Evolutionary conservation across 2,113 vertebrate genomes (phyloP), one percentile per base, ranked within the genome.

Genomic region (Mustelus asterias): DNA sequence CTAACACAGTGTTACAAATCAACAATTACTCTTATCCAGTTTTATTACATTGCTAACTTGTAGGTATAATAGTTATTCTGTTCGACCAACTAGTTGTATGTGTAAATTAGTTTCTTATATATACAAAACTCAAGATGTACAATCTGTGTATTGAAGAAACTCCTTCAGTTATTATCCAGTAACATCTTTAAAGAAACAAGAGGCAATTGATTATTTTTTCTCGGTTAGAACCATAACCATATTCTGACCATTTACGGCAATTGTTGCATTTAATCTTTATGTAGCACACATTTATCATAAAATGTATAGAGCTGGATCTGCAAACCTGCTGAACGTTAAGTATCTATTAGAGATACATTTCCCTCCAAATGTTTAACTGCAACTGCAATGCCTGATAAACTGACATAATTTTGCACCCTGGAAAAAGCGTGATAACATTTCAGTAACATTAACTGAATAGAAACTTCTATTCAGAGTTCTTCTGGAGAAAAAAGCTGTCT

Each of bases 131-230:
- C 41, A 95, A 72, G 10, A 33, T 18, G 10, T 76, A 95, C 26
- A 95, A 72, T 54, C 44, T 72, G 92, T 94, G 92, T 67, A 29
- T 20, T 44, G 22, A 94, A 94, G 92, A 69, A 94, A 26, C 60
- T n/a, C 63, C 10, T 48, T 69, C 92, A 69, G 24, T 94, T 29
- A 41, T n/a, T n/a, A 70, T 70, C 37, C 65, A 93, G 41, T 41
- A 54, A 14, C 29, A 72, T 72, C 69, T 70, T 95, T 33, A 44
- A 67, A 41, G 60, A 63, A 94, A 44, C 65, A 11, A 7, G n/a
- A 37, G 16, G 69, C 41, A 48, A 54, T 29, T 44, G 72, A 44
- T 20, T 67, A 41, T 37, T 18, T 69, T 33, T 48, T 24, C 44
- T 72, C 22, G 9, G 13, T 54, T 69, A 54, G 67, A 95, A 20